Base-by-base conservation (phyloP, 2,797 vertebrate species). In the Clarias platycephalus region DNA sequence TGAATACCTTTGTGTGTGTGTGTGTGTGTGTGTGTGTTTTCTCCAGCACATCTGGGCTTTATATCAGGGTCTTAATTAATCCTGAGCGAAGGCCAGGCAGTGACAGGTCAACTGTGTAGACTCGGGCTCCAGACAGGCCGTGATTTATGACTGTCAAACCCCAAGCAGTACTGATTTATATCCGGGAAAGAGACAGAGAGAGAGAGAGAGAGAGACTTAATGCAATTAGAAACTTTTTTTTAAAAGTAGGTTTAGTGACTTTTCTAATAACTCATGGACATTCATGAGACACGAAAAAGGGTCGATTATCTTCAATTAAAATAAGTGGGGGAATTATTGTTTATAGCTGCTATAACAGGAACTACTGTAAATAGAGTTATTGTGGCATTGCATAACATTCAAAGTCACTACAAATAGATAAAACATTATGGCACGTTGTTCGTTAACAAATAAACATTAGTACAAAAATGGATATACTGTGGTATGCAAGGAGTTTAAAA, bases 51-150 rank as follows among this genome's bases (percentile, higher is more conserved):
- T 98, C 97, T 98, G 98, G 97, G 96, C 97, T 98, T 98, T 97
- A 97, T 98, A 99, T 99, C 97, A 99, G 96, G 92, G 95, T 97
- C 98, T 98, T 98, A 98, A 99, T 99, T 98, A 99, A 99, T 99
- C 97, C 96, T 99, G 97, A 97, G 97, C 97, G 97, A 98, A 97
- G 97, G 97, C 97, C 97, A 97, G 96, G 94, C 96, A 96, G 96
- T 97, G 97, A 98, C 97, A 98, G 96, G 95, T 96, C 96, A 96
- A 97, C 97, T 98, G 96, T 97, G 97, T 96, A 97, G 97, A 96
- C 97, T 97, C 97, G 97, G 97, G 94, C 95, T 95, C 96, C 95
- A 96, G 96, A 97, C 97, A 97, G 95, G 94, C 93, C 94, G 95
- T 98, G 97, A 99, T 99, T 99, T 99, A 98, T 98, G 96, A 95